Percentiles rank a stretch among this genome's conserved stretches.
phyloP scores from a whole-genome alignment of 2,113 vertebrate species.

The Prionailurus viverrinus region DNA sequence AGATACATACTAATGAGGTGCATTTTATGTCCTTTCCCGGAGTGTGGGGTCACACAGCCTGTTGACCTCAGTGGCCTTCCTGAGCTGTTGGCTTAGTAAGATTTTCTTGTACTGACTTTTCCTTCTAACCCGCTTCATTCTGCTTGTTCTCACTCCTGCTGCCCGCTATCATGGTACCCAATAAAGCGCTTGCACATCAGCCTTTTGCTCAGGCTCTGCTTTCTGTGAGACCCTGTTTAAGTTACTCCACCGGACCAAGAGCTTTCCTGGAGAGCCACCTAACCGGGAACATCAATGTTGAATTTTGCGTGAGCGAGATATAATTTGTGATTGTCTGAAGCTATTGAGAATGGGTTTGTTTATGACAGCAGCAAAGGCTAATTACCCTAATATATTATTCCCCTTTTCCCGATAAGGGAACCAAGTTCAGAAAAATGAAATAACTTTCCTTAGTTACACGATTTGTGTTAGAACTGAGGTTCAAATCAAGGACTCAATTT shows the following conservation, averaged over 20 bases:
- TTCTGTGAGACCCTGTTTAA: not conserved
- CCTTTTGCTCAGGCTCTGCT: not conserved
- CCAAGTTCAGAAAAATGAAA: not conserved
- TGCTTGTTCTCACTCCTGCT: not conserved
- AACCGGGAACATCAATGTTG: not conserved
- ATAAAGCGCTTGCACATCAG: not conserved
- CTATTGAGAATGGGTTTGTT: not conserved
- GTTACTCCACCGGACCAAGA: not conserved
- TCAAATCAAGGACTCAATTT: not conserved
- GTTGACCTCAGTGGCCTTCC: not conserved
- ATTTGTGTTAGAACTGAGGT: not conserved
- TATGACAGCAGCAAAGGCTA: not conserved
- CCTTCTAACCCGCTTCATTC: not conserved
- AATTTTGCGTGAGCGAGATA: not conserved
- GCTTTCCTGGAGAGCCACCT: not conserved
- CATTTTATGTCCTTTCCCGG: not conserved
- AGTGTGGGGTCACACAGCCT: not conserved
- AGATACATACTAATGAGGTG: not conserved
- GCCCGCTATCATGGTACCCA: not conserved
- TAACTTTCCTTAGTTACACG: not conserved
- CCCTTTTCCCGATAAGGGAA: not conserved
- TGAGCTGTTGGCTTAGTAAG: not conserved
- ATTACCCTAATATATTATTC: not conserved
- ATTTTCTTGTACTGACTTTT: not conserved
- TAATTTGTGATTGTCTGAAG: not conserved